phyloP scores from a whole-genome alignment of 2,113 vertebrate species.

The Oryzias celebensis region DNA sequence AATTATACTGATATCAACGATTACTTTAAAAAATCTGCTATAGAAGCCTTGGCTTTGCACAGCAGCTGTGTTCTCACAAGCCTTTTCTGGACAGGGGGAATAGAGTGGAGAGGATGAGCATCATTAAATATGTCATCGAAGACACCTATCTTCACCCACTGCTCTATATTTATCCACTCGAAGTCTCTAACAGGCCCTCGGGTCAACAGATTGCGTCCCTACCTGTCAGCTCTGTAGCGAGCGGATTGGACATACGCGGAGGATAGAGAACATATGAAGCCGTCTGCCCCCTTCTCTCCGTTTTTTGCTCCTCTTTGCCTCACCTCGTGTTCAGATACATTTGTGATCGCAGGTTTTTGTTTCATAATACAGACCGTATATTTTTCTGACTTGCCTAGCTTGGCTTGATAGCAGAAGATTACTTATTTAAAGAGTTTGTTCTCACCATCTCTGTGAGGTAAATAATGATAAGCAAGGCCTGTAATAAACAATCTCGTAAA shows the following conservation, averaged over 20 bases:
- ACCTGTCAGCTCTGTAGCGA: slow-evolving; percentile 57
- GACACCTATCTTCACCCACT: slow-evolving; percentile 47
- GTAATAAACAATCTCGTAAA: slow-evolving; percentile 79
- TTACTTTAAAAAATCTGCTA: slow-evolving; percentile 47
- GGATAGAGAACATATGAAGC: slow-evolving; percentile 49
- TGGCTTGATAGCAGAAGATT: slow-evolving; percentile 43
- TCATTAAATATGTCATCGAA: slow-evolving; percentile 71
- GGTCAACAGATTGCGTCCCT: slow-evolving; percentile 62
- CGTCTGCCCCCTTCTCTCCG: slow-evolving; percentile 38
- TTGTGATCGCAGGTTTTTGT: slow-evolving; percentile 29
- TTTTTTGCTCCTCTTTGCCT: slow-evolving; percentile 26
- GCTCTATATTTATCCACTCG: slow-evolving; percentile 69
- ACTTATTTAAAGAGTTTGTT: slow-evolving; percentile 58
- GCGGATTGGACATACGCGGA: slow-evolving; percentile 56
- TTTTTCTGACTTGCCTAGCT: slow-evolving; percentile 32
- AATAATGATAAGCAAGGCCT: slow-evolving; percentile 71
- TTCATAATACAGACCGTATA: slow-evolving; percentile 13
- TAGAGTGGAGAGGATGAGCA: slow-evolving; percentile 51
- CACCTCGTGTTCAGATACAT: slow-evolving; percentile 42
- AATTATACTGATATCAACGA: slow-evolving; percentile 43
- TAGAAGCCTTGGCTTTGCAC: slow-evolving; percentile 18
- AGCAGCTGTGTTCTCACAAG: slow-evolving; percentile 36
- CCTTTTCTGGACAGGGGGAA: slow-evolving; percentile 39
- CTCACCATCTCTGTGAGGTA: slow-evolving; percentile 60
- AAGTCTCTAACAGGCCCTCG: slow-evolving; percentile 56